phyloP scores from a whole-genome alignment of 2,888 invertebrate genomes.

The Nephrotoma appendiculata region DNA sequence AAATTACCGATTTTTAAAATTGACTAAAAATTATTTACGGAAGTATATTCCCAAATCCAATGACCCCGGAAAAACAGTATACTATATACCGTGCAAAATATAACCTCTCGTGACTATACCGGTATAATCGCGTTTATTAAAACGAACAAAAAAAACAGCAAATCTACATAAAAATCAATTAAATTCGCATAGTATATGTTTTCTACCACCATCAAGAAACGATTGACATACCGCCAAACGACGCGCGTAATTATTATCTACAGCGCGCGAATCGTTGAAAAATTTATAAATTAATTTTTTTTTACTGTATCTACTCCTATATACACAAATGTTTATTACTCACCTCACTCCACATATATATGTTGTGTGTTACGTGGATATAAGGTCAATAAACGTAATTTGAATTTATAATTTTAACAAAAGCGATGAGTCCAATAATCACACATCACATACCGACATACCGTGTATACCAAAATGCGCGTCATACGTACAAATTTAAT shows the following conservation, averaged over 20 bases:
- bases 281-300: neutral
- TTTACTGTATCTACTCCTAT: neutral
- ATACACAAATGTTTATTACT: neutral
- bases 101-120: no score
- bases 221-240: neutral
- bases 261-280: neutral
- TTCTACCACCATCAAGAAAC: neutral
- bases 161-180: neutral
- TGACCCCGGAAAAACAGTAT: no score
- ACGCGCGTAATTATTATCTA: neutral
- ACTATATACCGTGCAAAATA: no score
- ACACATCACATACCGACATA: neutral
- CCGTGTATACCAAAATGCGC: neutral
- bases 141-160: neutral
- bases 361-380: neutral
- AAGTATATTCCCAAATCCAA: no score
- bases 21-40: no score
- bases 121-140: neutral
- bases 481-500: neutral
- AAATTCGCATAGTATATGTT: neutral
- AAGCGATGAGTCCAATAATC: neutral
- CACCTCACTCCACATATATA: neutral
- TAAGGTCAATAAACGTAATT: neutral
- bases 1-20: no score
- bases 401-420: neutral